Base-by-base conservation (phyloP, 1,140 invertebrate genomes). In the Brachionus asplanchnoidis region DNA sequence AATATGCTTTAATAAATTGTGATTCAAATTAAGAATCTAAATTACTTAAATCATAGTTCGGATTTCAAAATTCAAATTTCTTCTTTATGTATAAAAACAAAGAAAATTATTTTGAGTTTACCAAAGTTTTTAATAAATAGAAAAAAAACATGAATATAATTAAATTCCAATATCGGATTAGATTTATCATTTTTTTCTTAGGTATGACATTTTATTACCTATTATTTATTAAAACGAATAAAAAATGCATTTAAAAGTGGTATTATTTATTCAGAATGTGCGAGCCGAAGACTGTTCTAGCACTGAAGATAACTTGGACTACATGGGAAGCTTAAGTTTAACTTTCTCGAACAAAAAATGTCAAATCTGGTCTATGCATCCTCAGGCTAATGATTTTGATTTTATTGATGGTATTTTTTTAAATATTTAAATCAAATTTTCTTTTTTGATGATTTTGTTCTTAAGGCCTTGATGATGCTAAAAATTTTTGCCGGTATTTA, bases 261-360 rank as follows among this genome's bases (percentile, higher is more conserved):
- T 36, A 7, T 36, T 6, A 36, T 20, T 23, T 8, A 53, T 53
- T 53, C 46, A 53, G 17, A 40, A 70, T 73, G 68, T 73, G 1
- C 9, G 42, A 12, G 1, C 17, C 28, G 17, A 77, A 5, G 73
- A 77, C 12, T 77, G 73, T 26, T 77, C 73, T 9, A 50, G 17
- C 12, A 14, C 7, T 1, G 42, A 77, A 2, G 26, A 77, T 50
- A 50, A 77, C 32, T 11, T 20, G 46, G 73, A 50, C 17, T 77
- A 77, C 12, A 77, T 77, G 73, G 73, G 73, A 23, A 77, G 73
- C n/a, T 50, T 77, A 26, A 77, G 73, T 77, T 32, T 26, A 14
- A 77, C 73, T 9, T 3, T 23, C 11, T 77, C 44, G 14, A 77
- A 77, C 42, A 50, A 77, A 36, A 23, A 23, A 50, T 77, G 73